Base-by-base conservation (phyloP, 23 tunicate species). In the Ciona savignyi region DNA sequence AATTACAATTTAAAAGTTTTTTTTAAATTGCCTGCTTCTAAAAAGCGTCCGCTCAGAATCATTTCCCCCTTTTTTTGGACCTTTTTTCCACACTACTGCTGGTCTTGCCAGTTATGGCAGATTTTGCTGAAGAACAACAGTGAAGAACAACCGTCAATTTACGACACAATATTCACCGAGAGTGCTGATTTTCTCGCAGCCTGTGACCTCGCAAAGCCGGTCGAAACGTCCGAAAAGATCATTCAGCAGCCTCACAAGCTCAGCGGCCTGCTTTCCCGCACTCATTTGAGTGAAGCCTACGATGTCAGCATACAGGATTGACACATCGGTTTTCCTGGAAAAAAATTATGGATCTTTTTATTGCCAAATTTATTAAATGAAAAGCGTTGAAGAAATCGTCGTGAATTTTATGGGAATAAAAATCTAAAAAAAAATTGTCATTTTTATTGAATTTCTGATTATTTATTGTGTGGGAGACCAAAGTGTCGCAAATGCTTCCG, bases 281-380 rank as follows among this genome's bases (percentile, higher is more conserved):
- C 93, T 85, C 96, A 95, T 84, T 66, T 85, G 80, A 2, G 99
- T 95, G 60, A 94, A 94, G 4, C 99, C 99, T 11, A 94, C 99
- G 25, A 94, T 94, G 49, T 94, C 99, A 83, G 99, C 99, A 51
- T 94, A 94, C 23, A 94, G 74, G 30, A 94, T 94, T 20, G 99
- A 94, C 9, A 94, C 99, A 48, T 94, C 69, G 15, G 82, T 84
- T 85, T 67, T 84, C 35, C 97, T 91, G 77, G n/a, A 67, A 31
- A 81, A 0, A n/a, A 78, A 19, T 26, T 20, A 27, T 26, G 29
- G 9, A 62, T 23, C 20, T 65, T 24, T 65, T 25, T 23, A 65
- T 65, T 25, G 29, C 15, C 70, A 15, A 22, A 25, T 11, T 15
- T 20, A 11, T 11, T 19, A 6, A 64, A 19, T 6, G 23, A n/a